A percentile compares a stretch with the other conserved stretches of the same genome.
Evolutionary conservation across 2,113 vertebrate genomes (phyloP).

Genomic region (Lucifuga dentata): DNA sequence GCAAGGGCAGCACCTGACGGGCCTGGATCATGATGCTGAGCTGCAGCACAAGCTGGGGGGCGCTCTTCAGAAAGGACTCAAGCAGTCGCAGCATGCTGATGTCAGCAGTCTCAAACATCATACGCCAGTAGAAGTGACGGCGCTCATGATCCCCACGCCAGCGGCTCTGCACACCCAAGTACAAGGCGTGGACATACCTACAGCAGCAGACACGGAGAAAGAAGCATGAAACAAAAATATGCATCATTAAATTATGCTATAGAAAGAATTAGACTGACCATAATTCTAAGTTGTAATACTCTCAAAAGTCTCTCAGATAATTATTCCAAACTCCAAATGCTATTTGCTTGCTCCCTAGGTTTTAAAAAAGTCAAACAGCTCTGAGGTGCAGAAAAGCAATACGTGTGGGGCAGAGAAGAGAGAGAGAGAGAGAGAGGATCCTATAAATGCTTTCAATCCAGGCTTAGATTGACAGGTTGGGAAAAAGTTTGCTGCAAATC

Average conservation of each 20-base stretch:
- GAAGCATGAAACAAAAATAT: background rate
- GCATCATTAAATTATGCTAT: background rate
- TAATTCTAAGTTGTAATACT: constrained; percentile 17
- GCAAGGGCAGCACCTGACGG: constrained; percentile 85
- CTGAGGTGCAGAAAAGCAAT: constrained; percentile 32
- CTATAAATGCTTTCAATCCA: constrained; percentile 28
- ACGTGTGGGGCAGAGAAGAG: background rate
- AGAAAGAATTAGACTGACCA: background rate
- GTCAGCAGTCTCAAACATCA: constrained; percentile 97
- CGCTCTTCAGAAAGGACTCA: constrained; percentile 98
- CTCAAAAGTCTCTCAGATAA: constrained; percentile 56
- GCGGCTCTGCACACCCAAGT: constrained; percentile 97
- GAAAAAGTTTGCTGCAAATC: constrained; percentile 21
- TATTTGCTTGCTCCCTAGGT: constrained; percentile 37
- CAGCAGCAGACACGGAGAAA: background rate
- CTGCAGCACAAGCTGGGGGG: constrained; percentile 98
- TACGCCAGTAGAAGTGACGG: constrained; percentile 94
- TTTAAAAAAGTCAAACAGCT: constrained; percentile 56
- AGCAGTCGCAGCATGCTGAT: constrained; percentile 97
- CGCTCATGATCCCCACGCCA: constrained; percentile 90
- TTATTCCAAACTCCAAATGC: constrained; percentile 52
- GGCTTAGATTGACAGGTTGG: constrained; percentile 2
- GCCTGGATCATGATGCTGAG: constrained; percentile 94
- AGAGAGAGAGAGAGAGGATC: constrained; percentile 22
- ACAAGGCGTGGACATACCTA: constrained; percentile 94